Evolutionary conservation across 2,797 vertebrate genomes (phyloP), one percentile per base, ranked within the genome.

Genomic region (Enteromius viviparus): DNA sequence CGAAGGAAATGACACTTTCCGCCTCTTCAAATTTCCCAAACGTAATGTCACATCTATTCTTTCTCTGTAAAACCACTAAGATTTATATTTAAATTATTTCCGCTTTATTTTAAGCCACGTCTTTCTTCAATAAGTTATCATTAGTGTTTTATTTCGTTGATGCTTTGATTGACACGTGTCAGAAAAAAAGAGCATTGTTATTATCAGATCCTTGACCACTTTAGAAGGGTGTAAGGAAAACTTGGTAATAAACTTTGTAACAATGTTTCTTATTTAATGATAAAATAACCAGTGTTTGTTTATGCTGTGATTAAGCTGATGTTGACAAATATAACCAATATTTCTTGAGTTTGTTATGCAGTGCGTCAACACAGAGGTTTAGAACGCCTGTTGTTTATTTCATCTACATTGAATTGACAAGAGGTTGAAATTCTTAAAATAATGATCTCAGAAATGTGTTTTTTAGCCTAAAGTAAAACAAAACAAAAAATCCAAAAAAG

Each of bases 371-470:
- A 78, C 80, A 86, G 45, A 77, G 29, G 68, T 86, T 84, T 88
- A 85, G 87, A 85, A 42, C 85, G 76, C 81, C 78, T 42, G 2
- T 72, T 82, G 87, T 80, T 70, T 66, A 83, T 47, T 7, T 34
- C 88, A 89, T 91, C 87, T 90, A 90, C 92, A 89, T 91, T 90
- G 89, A 88, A 87, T 89, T 90, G 81, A 82, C 84, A 87, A 89
- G 86, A 90, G 89, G 88, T 90, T 86, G 85, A 90, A 88, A 75
- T 80, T 9, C 19, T n/a, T 21, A n/a, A 21, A 40, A 17, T 19
- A 19, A 34, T 34, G 29, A 29, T 7, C 62, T 17, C 62, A 32
- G 26, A 34, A 34, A 65, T 34, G 1, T 34, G 29, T 23, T 58
- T 4, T 60, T 26, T 26, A 26, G 7, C 29, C 6, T 65, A 3